These are phyloP conservation scores for Notocelia uddmanniana DNA, from an alignment of 2,888 invertebrate species.

Conservation along the genomic window DNA sequence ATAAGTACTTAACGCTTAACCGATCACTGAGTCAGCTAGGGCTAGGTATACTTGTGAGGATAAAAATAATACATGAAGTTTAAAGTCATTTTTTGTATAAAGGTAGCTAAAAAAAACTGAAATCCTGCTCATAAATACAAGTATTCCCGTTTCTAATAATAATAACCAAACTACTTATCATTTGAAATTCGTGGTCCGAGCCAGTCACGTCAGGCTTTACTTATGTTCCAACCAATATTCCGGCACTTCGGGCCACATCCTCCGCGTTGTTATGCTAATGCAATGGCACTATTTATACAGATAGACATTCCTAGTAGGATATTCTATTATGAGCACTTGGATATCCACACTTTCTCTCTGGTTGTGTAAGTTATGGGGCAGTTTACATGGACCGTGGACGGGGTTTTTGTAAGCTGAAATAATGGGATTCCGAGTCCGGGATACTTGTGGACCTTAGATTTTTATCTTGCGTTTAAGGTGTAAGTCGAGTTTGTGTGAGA, in stretches of 20 bases:
- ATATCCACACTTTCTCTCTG: constrained; percentile 43
- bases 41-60: too few relatives aligned
- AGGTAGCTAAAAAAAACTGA: not conserved
- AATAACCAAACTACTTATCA: not conserved
- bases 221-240: constrained; percentile 20
- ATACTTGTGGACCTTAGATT: constrained; percentile 16
- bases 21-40: too few relatives aligned
- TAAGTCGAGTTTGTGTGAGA: not conserved
- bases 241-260: constrained; percentile 45
- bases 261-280: constrained; percentile 63
- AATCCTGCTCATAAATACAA: not conserved
- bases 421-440: constrained; percentile 31
- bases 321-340: constrained; percentile 42
- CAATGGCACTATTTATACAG: constrained; percentile 55
- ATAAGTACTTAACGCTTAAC: too few relatives aligned
- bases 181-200: constrained; percentile 7
- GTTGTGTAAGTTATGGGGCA: constrained; percentile 41
- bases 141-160: not conserved
- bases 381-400: constrained; percentile 34
- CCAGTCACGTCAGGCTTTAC: constrained; percentile 6
- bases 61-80: not conserved
- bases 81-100: not conserved
- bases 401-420: constrained; percentile 31
- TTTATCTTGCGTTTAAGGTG: constrained; percentile 30
- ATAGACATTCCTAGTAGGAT: constrained; percentile 48